Conservation (phyloP, 2,113 vertebrate species). For the Lepisosteus osseus region DNA sequence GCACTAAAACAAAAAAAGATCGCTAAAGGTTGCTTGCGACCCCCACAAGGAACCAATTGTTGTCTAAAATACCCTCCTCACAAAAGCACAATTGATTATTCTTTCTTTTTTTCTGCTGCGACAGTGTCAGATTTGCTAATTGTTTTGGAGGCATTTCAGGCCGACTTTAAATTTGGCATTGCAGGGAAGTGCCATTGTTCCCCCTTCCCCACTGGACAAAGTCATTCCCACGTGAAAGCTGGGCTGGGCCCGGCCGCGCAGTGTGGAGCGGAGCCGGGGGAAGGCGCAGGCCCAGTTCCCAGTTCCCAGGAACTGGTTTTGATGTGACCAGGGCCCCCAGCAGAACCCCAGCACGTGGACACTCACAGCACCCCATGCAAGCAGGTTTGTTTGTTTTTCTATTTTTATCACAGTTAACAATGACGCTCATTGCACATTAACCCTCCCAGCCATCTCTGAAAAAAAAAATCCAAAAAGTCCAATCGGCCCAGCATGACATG, state of each 20-base stretch:
- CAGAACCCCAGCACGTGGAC: too few relatives aligned
- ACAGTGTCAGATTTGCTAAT: conserved; percentile 97
- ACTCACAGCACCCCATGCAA: too few relatives aligned
- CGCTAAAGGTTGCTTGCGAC: conserved; percentile 58
- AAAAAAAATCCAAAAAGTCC: too few relatives aligned
- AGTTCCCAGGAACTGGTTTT: conserved; percentile 45
- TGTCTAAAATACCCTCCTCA: conserved; percentile 61
- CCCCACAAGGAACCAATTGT: conserved; percentile 53
- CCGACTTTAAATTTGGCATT: conserved; percentile 81
- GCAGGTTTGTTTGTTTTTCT: too few relatives aligned
- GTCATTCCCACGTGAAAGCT: conserved; percentile 98
- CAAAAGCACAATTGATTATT: conserved; percentile 87
- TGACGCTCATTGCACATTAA: too few relatives aligned
- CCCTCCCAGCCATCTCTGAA: too few relatives aligned
- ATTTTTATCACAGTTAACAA: too few relatives aligned
- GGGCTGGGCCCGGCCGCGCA: conserved; percentile 74
- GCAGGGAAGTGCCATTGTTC: conserved; percentile 97
- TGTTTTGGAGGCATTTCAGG: conserved; percentile 82
- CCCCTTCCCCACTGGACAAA: conserved; percentile 85
- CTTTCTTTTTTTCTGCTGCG: conserved; percentile 75
- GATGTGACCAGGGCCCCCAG: too few relatives aligned
- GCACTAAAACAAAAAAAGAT: conserved; percentile 40
- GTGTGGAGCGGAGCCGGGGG: conserved; percentile 66
- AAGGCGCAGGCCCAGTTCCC: conserved; percentile 72
- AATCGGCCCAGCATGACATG: too few relatives aligned